Evolutionary conservation across 2,888 invertebrate genomes (phyloP), one percentile per base, ranked within the genome.

Genomic region (Oithona nana): DNA sequence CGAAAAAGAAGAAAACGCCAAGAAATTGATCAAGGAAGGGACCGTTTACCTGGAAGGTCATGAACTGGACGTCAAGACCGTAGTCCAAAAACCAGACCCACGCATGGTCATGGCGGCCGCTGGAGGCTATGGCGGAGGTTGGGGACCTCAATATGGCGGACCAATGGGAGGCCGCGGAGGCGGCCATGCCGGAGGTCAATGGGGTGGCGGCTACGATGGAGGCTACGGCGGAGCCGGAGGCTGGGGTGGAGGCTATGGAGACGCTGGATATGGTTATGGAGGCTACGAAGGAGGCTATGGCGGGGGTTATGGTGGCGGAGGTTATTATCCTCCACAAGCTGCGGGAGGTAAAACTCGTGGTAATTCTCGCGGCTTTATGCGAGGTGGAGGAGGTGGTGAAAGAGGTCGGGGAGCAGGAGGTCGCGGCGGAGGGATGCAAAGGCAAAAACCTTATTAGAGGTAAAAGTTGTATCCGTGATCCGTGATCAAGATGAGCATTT

Each of bases 31-130:
- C 65, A 92, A 89, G 74, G 87, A 86, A 61, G 87, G 90, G 16
- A 93, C 92, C 75, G 92, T 92, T 74, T 86, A 83, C 61, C 90
- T 93, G 68, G 87, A 85, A 68, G 90, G 88, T 68, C 89, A 92
- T 76, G 92, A 93, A 80, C 87, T 90, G 64, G 93, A 94, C 75
- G 90, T 94, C 49, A 93, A 93, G 76, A 86, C 89, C 71, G 93
- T 93, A 56, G 90, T 92, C 61, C 90, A 92, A 13, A 89, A 88
- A 60, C 69, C 68, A 61, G 69, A 68, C 57, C 66, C 68, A 13
- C 56, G 67, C 61, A 66, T 67, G 56, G 67, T 68, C 66, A 64
- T 66, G 67, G 31, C 66, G 65, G 65, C 68, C 1, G 69, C 78
- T 30, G 79, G 80, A 55, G 81, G 82, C 24, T 78, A 81, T 57